Evolutionary conservation across 2,797 vertebrate genomes (phyloP), one percentile per base, ranked within the genome.

Genomic region (Sebastiscus tertius): DNA sequence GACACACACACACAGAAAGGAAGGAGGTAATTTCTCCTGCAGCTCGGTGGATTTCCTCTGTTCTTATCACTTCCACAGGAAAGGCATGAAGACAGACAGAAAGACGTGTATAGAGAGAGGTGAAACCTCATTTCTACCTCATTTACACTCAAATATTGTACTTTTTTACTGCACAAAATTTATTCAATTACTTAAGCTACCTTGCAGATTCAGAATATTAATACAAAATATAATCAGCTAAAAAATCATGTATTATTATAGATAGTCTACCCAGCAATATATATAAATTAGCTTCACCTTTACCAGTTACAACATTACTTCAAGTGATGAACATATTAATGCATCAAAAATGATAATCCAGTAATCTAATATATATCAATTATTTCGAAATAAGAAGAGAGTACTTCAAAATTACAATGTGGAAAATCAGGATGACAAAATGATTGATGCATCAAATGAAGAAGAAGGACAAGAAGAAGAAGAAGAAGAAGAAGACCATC

Each of bases 11-110:
- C 20, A 56, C 11, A 13, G 2, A 62, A 3, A 74, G 88, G 91
- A 94, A 93, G 86, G 83, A 73, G 87, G 66, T 59, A 55, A 77
- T 94, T 95, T 90, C 86, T 92, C 66, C 88, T 90, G 89, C 92
- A 87, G 87, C 79, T 87, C 82, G 62, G 65, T 72, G 87, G 56
- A 74, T 71, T 91, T 92, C 81, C 86, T 84, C 83, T 79, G 62
- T 49, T 83, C 88, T 91, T 84, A 87, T 95, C 89, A 77, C 65
- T n/a, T 75, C 70, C 68, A 68, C 91, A 93, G 92, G 87, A 92
- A 94, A 34, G 61, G 67, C 80, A 77, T 80, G 70, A 69, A 46
- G 29, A 62, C 42, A 42, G 46, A 67, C 5, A 7, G 31, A 22
- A 54, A 67, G 46, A 18, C 22, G 27, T 54, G 20, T 8, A 67